A percentile compares a stretch with the other conserved stretches of the same genome.
Evolutionary conservation across 2,797 vertebrate species (phyloP).

Genomic region (Peromyscus nudipes): DNA sequence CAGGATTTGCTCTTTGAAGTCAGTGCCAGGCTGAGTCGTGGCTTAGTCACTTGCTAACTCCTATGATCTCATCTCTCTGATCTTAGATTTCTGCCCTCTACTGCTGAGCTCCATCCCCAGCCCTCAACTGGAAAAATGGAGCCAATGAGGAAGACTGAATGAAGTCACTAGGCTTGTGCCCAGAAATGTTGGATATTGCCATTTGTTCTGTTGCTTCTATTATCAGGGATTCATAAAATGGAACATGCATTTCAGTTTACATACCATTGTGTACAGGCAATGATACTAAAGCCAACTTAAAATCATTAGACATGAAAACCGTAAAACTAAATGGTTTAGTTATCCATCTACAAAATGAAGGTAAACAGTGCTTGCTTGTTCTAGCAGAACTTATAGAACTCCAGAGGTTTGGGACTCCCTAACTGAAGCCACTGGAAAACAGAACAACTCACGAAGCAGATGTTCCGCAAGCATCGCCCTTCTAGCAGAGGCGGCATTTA

Average conservation of each 20-base stretch:
- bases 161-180: not conserved
- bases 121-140: not conserved
- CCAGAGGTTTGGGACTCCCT: conserved; percentile 31
- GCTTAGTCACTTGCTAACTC: conserved; percentile 9
- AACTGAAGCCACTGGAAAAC: not conserved
- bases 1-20: conserved; percentile 5
- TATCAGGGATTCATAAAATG: not conserved
- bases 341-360: not conserved
- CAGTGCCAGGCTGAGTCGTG: not conserved
- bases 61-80: conserved; percentile 6
- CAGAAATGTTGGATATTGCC: not conserved
- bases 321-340: conserved; percentile 48
- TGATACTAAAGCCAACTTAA: conserved; percentile 9
- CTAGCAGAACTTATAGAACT: not conserved
- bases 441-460: not conserved
- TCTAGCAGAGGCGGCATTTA: conserved; percentile 31
- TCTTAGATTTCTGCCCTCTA: not conserved
- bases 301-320: conserved; percentile 1
- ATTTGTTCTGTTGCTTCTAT: not conserved
- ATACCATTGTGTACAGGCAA: not conserved
- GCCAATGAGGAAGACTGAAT: not conserved
- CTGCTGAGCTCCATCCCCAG: not conserved
- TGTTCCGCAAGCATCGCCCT: not conserved
- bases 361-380: conserved; percentile 1
- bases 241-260: not conserved